phyloP scores from a whole-genome alignment of 2,113 vertebrate species.

The Microtus richardsoni region DNA sequence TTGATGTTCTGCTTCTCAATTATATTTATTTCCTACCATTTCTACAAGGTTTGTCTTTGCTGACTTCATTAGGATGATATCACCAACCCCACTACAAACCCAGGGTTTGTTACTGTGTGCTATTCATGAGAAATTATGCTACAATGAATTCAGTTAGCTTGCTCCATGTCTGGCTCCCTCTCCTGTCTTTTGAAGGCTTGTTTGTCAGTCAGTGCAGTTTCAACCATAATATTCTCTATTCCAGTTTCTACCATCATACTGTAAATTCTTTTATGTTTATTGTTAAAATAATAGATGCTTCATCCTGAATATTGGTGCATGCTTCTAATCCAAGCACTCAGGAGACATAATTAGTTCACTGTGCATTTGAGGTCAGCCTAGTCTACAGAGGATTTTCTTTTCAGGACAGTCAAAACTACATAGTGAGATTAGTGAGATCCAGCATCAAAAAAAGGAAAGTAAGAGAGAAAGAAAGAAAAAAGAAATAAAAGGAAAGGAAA shows the following conservation, averaged over 20 bases:
- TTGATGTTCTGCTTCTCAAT: not conserved
- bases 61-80: not conserved
- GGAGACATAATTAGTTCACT: not conserved
- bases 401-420: not conserved
- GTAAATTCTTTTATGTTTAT: no score
- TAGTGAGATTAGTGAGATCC: not conserved
- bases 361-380: not conserved
- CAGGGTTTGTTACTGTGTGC: no score
- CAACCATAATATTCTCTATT: not conserved
- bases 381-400: not conserved
- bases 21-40: not conserved
- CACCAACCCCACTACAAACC: no score
- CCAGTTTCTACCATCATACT: not conserved
- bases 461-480: not conserved
- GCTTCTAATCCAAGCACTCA: not conserved
- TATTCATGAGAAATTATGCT: not conserved
- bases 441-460: not conserved
- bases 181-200: not conserved
- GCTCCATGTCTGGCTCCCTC: not conserved
- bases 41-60: not conserved
- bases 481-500: not conserved
- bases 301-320: no score
- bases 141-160: not conserved
- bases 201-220: not conserved
- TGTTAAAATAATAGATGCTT: not conserved